Evolutionary conservation across 2,797 vertebrate species (phyloP).

Genomic region (Gymnothorax javanicus): DNA sequence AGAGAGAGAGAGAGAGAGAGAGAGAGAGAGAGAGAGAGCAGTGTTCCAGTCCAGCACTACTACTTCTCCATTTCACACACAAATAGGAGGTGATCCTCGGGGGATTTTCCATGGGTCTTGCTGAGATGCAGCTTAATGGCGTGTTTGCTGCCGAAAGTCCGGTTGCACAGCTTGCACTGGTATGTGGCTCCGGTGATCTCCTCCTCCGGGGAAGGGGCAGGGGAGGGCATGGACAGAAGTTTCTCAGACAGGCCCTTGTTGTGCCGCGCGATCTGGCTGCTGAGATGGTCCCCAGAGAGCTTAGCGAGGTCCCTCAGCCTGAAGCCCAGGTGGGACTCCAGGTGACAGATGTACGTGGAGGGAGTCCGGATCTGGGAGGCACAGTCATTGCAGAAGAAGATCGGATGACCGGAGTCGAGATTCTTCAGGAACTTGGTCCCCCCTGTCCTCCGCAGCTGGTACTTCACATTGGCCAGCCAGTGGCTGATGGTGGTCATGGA

Average conservation of each 20-base stretch:
- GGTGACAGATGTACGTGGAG: slow-evolving; percentile 95
- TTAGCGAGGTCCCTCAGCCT: slow-evolving; percentile 94
- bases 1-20: slow-evolving; percentile 61
- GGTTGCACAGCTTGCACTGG: slow-evolving; percentile 98
- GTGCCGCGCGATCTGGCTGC: slow-evolving; percentile 88
- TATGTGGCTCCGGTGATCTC: slow-evolving; percentile 84
- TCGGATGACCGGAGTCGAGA: slow-evolving; percentile 96
- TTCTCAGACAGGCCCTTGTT: slow-evolving; percentile 94
- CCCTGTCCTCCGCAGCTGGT: slow-evolving; percentile 97
- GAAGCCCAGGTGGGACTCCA: slow-evolving; percentile 98
- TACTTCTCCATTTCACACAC: slow-evolving; percentile 95
- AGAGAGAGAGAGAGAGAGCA: slow-evolving; percentile 64
- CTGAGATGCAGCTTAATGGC: slow-evolving; percentile 99
- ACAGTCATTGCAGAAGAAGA: slow-evolving; percentile 99
- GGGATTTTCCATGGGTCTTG: slow-evolving; percentile 98
- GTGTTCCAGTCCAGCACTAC: slow-evolving; percentile 80
- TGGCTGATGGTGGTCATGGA: slow-evolving; percentile 99
- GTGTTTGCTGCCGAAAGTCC: slow-evolving; percentile 99
- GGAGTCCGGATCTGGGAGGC: slow-evolving; percentile 98
- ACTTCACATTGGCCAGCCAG: slow-evolving; percentile 99
- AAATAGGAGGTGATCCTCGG: slow-evolving; percentile 97
- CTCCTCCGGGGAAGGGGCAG: slow-evolving; percentile 83
- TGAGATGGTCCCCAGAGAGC: slow-evolving; percentile 91
- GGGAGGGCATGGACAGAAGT: slow-evolving; percentile 80
- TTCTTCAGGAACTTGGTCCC: slow-evolving; percentile 99